Base-by-base conservation (phyloP, 2,888 invertebrate species). In the Onchidella celtica region DNA sequence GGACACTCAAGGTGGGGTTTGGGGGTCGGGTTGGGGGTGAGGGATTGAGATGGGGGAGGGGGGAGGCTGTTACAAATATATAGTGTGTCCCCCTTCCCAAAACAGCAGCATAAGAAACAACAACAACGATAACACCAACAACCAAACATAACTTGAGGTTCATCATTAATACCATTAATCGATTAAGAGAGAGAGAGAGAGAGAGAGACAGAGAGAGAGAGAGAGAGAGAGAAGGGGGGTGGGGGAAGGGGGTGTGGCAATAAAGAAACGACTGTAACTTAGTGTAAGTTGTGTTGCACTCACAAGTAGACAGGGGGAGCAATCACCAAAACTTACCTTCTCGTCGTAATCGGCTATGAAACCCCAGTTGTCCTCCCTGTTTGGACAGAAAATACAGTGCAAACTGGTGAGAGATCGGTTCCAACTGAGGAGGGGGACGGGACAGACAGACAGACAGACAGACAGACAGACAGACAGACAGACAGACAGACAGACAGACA, bases 331-430 rank as follows among this genome's bases (percentile, higher is more conserved):
- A 24, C n/a, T 21, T 65, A 73, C 66, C 73, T 63, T 74, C 14
- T 63, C 66, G 63, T 55, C 73, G 29, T 34, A 73, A 21, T 27
- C 34, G 29, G 66, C 40, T 17, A 65, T 24, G 57, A 47, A 65
- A 21, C 57, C 73, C 66, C 73, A 80, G 66, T 74, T 80, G 4
- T 65, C 47, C 55, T 66, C 73, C 73, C 92, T 92, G 87, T 61
- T 27, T n/a, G n/a, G n/a, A n/a, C n/a, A n/a, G n/a, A n/a, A n/a
- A n/a, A n/a, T n/a, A n/a, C n/a, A n/a, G n/a, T n/a, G n/a, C n/a
- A n/a, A n/a, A n/a, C n/a, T n/a, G n/a, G n/a, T n/a, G n/a, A n/a
- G n/a, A n/a, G n/a, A n/a, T n/a, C n/a, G n/a, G n/a, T n/a, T n/a
- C n/a, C n/a, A n/a, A n/a, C n/a, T n/a, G 34, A 34, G 55, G 47